These are phyloP conservation scores for Lanistes nyassanus DNA, from an alignment of 1,140 invertebrate species.

Conservation along the genomic window DNA sequence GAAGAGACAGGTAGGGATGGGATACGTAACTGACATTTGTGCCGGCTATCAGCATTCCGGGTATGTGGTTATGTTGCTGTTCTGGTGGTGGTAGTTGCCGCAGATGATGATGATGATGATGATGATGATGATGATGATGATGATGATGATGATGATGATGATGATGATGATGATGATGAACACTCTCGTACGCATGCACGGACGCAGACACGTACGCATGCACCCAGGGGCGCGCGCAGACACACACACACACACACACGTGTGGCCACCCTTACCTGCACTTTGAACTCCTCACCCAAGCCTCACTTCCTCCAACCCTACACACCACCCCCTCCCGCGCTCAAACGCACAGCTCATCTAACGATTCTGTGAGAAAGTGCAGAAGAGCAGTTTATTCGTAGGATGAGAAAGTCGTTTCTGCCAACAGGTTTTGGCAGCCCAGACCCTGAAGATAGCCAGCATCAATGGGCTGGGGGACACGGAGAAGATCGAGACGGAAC, in stretches of 20 bases:
- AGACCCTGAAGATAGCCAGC: slow-evolving; percentile 47
- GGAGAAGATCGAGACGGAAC: slow-evolving; percentile 41
- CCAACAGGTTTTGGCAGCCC: slow-evolving; percentile 43
- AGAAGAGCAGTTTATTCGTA: not conserved
- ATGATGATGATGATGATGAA: no score
- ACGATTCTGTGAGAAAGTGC: not conserved
- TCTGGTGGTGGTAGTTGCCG: no score
- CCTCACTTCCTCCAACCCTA: not conserved
- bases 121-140: not conserved
- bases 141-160: not conserved
- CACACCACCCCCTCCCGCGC: not conserved
- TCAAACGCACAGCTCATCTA: not conserved
- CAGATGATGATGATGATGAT: no score
- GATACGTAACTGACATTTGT: not conserved
- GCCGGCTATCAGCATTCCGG: not conserved
- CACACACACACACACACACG: slow-evolving; percentile 14
- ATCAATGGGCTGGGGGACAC: slow-evolving; percentile 42
- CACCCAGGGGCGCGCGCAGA: not conserved
- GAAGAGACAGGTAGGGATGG: no score
- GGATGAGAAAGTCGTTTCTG: not conserved
- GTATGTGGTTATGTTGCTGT: not conserved
- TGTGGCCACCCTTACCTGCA: not conserved
- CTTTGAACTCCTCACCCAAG: not conserved
- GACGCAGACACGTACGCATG: not conserved
- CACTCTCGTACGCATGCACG: not conserved